Evolutionary conservation across 2,888 invertebrate genomes (phyloP).

Genomic region (Scaptodrosophila latifasciaeformis): DNA sequence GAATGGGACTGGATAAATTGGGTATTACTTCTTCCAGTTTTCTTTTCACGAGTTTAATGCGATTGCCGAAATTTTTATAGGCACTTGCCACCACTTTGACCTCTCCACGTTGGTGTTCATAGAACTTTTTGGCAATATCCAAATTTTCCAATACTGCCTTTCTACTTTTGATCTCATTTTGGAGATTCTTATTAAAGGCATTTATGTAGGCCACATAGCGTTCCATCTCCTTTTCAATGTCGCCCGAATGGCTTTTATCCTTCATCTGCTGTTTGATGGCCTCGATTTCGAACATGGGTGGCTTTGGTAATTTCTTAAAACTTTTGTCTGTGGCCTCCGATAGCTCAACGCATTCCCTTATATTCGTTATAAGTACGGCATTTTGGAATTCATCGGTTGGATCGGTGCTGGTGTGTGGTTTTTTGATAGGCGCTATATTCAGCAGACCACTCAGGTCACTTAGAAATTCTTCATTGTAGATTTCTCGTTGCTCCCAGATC

Average conservation of each 20-base stretch:
- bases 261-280: constrained; percentile 87
- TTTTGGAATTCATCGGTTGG: constrained; percentile 76
- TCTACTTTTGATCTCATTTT: constrained; percentile 88
- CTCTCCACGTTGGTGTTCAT: constrained; percentile 92
- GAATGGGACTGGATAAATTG: constrained; percentile 81
- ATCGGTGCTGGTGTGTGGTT: constrained; percentile 53
- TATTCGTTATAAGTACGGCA: constrained; percentile 83
- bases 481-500: constrained; percentile 95
- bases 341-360: constrained; percentile 83
- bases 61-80: constrained; percentile 93
- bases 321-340: constrained; percentile 85
- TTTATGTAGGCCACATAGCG: constrained; percentile 87
- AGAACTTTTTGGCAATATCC: constrained; percentile 88
- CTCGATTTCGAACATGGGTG: constrained; percentile 84
- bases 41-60: constrained; percentile 89
- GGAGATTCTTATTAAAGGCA: constrained; percentile 86
- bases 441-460: constrained; percentile 89
- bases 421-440: constrained; percentile 82
- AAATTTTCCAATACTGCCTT: constrained; percentile 85
- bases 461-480: constrained; percentile 93
- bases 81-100: constrained; percentile 97
- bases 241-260: constrained; percentile 90
- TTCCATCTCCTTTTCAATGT: constrained; percentile 91
- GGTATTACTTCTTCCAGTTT: constrained; percentile 88
- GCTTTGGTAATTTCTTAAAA: constrained; percentile 76